Evolutionary conservation across 2,888 invertebrate species (phyloP).

Genomic region (Machimus atricapillus): DNA sequence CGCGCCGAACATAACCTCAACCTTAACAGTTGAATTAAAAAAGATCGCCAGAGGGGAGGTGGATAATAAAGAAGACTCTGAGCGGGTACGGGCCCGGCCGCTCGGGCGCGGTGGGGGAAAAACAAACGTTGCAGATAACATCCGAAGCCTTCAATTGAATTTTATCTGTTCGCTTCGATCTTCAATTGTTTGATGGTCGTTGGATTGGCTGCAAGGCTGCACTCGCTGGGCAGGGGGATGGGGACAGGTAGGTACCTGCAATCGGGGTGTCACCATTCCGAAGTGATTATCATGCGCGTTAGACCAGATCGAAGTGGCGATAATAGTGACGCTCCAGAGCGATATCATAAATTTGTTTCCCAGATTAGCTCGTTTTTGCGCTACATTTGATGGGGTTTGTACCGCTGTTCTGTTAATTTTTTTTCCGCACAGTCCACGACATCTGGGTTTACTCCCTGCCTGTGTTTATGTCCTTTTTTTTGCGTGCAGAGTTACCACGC

Average conservation of each 20-base stretch:
- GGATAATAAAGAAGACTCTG: constrained; percentile 1
- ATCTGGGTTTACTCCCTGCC: not conserved
- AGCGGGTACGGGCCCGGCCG: not conserved
- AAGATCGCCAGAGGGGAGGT: constrained; percentile 21
- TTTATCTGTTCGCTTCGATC: constrained; percentile 21
- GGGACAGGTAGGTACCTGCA: not conserved
- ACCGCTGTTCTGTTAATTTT: not conserved
- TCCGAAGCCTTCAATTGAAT: constrained; percentile 28
- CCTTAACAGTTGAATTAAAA: not conserved
- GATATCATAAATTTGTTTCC: not conserved
- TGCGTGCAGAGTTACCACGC: not conserved
- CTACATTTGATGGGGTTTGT: not conserved
- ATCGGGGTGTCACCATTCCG: not conserved
- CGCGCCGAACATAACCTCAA: constrained; percentile 29
- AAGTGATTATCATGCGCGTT: not conserved
- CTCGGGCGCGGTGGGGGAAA: not conserved
- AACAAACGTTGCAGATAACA: constrained; percentile 25
- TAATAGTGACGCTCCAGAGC: not conserved
- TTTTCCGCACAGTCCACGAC: not conserved
- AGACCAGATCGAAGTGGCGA: not conserved
- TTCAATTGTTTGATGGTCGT: constrained; percentile 16
- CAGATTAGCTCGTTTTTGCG: not conserved
- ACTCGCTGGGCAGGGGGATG: not conserved
- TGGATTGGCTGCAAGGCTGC: not conserved
- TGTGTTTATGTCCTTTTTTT: not conserved